Evolutionary conservation across 1,140 invertebrate species (phyloP).

Genomic region (Odontomachus brunneus): DNA sequence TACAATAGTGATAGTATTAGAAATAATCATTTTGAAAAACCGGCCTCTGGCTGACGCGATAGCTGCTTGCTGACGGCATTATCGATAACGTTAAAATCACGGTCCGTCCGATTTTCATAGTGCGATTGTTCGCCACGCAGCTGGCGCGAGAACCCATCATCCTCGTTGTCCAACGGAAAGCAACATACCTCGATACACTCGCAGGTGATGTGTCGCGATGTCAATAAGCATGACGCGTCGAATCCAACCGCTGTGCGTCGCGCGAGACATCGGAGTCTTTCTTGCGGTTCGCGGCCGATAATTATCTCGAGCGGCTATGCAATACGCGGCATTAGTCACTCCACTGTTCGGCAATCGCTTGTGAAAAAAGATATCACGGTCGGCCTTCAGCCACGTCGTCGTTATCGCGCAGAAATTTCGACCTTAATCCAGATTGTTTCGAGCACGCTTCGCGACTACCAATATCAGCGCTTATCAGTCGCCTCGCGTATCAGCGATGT

Average conservation of each 20-base stretch:
- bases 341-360: neutral
- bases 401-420: slow-evolving; percentile 2
- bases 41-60: neutral
- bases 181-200: neutral
- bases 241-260: neutral
- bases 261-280: neutral
- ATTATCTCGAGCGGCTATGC: neutral
- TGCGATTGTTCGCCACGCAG: neutral
- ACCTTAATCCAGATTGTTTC: slow-evolving; percentile 24
- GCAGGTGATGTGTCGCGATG: neutral
- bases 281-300: neutral
- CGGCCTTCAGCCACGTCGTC: neutral
- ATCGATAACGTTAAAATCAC: neutral
- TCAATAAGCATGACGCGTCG: neutral
- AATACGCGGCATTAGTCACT: slow-evolving; percentile 26
- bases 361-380: neutral
- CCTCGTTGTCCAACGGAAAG: neutral
- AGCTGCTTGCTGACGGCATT: neutral
- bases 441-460: neutral
- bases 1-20: neutral
- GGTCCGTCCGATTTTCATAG: neutral
- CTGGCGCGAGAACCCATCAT: neutral
- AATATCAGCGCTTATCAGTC: slow-evolving; percentile 34
- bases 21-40: neutral
- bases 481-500: neutral